Percentiles rank a stretch among this genome's conserved stretches.
Conservation (phyloP, 2,888 invertebrate genomes). For the Cylindroiulus punctatus region DNA sequence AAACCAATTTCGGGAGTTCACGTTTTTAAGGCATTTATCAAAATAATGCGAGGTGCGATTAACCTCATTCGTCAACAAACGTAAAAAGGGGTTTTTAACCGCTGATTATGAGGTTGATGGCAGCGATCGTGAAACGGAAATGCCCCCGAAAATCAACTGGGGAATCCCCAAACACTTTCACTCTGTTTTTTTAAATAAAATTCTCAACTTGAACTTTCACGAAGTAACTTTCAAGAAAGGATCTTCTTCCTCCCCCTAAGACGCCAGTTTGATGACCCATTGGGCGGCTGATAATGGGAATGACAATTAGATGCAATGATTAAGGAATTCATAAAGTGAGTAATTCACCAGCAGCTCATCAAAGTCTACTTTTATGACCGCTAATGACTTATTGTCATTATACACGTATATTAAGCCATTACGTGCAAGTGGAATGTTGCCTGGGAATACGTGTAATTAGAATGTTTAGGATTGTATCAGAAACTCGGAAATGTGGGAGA, state of each 20-base stretch:
- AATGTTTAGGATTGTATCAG: no score
- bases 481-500: no score
- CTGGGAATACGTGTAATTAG: no score
- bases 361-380: background rate
- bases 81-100: slow-evolving; percentile 18
- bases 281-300: background rate
- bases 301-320: background rate
- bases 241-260: background rate
- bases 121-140: background rate
- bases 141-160: background rate
- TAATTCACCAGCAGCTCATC: background rate
- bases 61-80: background rate
- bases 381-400: background rate
- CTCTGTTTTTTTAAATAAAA: background rate
- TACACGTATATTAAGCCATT: no score
- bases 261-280: background rate
- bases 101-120: background rate
- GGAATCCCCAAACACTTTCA: background rate
- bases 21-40: background rate
- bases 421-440: no score
- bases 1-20: background rate
- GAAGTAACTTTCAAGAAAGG: no score
- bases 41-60: background rate
- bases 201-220: background rate
- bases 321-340: background rate